Evolutionary conservation across 2,888 invertebrate genomes (phyloP), one percentile per base, ranked within the genome.

Genomic region (Lamproptera curius): DNA sequence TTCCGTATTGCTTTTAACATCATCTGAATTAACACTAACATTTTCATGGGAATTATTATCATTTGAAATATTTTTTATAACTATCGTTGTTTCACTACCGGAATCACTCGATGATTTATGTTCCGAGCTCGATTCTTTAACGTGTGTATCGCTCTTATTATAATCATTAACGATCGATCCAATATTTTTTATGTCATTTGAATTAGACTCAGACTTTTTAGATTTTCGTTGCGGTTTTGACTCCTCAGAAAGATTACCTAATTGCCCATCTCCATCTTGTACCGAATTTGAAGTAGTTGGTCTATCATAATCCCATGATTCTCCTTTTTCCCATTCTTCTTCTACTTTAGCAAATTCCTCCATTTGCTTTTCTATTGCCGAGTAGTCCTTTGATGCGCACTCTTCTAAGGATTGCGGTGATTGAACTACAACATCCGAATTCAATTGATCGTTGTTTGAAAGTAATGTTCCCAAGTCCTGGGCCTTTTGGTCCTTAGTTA

Each of bases 271-370:
- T 34, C 35, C 42, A 50, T 5, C 28, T n/a, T n/a, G n/a, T 9
- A 42, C 26, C 34, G 50, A 36, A 41, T 16, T 31, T 48, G 4
- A 39, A 53, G 36, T 10, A 17, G 56, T 50, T 13, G 58, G 36
- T 10, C 35, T 10, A 14, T 52, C 49, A 15, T 63, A 59, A 11
- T 76, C 73, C 87, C 86, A 87, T 31, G 61, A 56, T 39, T 73
- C 81, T 10, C 80, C 76, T 53, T 68, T 71, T 36, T 86, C 86
- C 86, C 86, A 87, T 49, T 75, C 76, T 50, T 59, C 54, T 55
- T 82, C 81, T 17, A 82, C 56, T 57, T 73, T 74, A 55, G 73
- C 67, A 23, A 75, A 58, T 60, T 80, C 68, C 51, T 81, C 75
- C 15, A 83, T 53, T 16, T 62, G 57, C 51, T 73, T 70, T 52